Base-by-base conservation (phyloP, 2,888 invertebrate genomes). In the Melanostoma mellinum region DNA sequence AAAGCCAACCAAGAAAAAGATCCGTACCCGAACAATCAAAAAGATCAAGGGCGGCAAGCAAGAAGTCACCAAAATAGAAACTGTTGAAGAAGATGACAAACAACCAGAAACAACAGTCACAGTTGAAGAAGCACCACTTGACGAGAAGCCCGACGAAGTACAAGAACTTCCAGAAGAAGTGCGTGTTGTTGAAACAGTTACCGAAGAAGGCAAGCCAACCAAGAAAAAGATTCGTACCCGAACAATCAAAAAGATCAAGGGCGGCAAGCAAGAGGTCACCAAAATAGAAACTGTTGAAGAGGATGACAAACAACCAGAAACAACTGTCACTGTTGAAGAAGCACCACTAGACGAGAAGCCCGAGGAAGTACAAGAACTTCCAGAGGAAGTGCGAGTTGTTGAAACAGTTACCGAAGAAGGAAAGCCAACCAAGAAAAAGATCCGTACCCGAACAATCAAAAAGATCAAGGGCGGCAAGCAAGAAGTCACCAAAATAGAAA, bases 401-500 rank as follows among this genome's bases (percentile, higher is more conserved):
- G 48, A 48, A 20, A 48, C 87, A 2, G 58, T 79, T 0, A 85
- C 86, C 0, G 74, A 86, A 78, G 82, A 87, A 46, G 87, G 87
- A 63, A 86, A 85, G 75, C 35, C 86, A 71, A 85, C 88, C 86
- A 87, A 90, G 87, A 88, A 89, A 86, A 87, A 87, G 3, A 87
- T 86, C n/a, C 89, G 89, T 63, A 90, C 88, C 48, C 87, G 90
- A 32, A 88, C 88, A 5, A 88, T 90, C 65, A 90, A 88, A 78
- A 90, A 89, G 87, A 88, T 87, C 3, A 89, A 86, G 85, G 92
- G 89, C 56, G 82, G 86, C 65, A 90, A 89, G 87, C 87, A 90
- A 55, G 89, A 92, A 86, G 87, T 90, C n/a, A 91, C 90, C 0
- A 89, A 90, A 87, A 90, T 91, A 61, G 86, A 90, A 8, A 91